Evolutionary conservation across 2,113 vertebrate genomes (phyloP), one percentile per base, ranked within the genome.

Genomic region (Nesogale talazaci): DNA sequence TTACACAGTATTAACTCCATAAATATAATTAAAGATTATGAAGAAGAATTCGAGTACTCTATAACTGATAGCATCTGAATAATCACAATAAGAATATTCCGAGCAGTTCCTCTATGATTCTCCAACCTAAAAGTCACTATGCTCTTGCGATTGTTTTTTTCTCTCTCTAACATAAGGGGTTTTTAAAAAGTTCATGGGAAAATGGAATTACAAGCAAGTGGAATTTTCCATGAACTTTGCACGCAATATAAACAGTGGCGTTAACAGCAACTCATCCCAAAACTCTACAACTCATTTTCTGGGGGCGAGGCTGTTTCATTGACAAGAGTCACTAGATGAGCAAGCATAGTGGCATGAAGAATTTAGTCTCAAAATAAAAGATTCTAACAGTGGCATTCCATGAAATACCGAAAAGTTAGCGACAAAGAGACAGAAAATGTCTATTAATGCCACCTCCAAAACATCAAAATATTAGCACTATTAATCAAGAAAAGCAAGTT

Each of bases 381-480:
- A 31, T 38, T 89, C 34, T 77, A 57, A 74, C 8, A 77, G 61
- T 40, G 52, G 69, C 10, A 23, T 86, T 84, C 67, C 42, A 88
- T 27, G 31, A 92, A 78, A 82, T 78, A 77, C 34, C 90, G 83
- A 46, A 81, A 81, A 36, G 31, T 22, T 34, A 63, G 46, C 77
- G 19, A 19, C 27, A 90, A 61, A 78, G 69, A 19, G n/a, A 46
- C 34, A 87, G 70, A 90, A 76, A 80, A 76, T 92, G 22, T 14
- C 23, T 69, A 67, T 69, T 69, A 88, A 59, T 34, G 16, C 63
- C 40, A 88, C 59, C 67, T 88, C 6, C 63, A 88, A 90, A 88
- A 93, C 81, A 80, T 38, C 65, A 69, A 80, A 90, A 38, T n/a
- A 79, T n/a, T 23, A 76, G 72, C 9, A 89, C 42, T 72, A 19